Evolutionary conservation across 2,113 vertebrate genomes (phyloP).

Genomic region (Myotis davidii): DNA sequence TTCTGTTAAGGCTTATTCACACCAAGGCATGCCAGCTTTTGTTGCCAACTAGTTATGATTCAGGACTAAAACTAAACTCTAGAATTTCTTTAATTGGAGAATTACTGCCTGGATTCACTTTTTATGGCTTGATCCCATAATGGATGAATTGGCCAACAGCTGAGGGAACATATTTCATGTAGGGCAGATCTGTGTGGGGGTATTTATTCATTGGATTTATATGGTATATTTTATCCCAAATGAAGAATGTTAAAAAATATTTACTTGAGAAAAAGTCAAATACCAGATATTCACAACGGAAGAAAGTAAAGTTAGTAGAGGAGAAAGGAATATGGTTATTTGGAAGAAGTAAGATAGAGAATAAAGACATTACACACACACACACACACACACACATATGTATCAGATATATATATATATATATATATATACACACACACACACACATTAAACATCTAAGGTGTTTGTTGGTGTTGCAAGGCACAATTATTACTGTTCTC

Average conservation of each 20-base stretch:
- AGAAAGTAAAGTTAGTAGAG: neutral
- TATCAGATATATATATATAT: too few species aligned
- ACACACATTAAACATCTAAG: neutral
- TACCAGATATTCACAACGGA: neutral
- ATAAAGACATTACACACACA: neutral
- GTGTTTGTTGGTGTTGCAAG: neutral
- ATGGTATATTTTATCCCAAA: constrained; percentile 16
- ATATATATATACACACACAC: too few species aligned
- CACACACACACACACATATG: too few species aligned
- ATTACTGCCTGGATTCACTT: constrained; percentile 67
- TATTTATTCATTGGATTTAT: constrained; percentile 56
- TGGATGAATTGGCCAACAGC: constrained; percentile 49
- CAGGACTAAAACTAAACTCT: constrained; percentile 38
- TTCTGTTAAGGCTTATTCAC: constrained; percentile 72
- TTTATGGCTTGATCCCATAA: constrained; percentile 51
- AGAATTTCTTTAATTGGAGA: constrained; percentile 71
- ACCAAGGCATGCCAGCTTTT: constrained; percentile 45
- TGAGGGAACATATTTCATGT: constrained; percentile 27
- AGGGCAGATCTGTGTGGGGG: neutral
- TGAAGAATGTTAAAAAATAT: constrained; percentile 52
- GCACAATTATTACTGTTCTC: neutral
- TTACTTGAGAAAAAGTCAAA: constrained; percentile 35
- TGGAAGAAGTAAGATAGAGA: neutral
- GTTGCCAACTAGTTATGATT: constrained; percentile 66
- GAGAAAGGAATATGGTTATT: neutral